Evolutionary conservation across 2,113 vertebrate genomes (phyloP).

Genomic region (Carassius gibelio): DNA sequence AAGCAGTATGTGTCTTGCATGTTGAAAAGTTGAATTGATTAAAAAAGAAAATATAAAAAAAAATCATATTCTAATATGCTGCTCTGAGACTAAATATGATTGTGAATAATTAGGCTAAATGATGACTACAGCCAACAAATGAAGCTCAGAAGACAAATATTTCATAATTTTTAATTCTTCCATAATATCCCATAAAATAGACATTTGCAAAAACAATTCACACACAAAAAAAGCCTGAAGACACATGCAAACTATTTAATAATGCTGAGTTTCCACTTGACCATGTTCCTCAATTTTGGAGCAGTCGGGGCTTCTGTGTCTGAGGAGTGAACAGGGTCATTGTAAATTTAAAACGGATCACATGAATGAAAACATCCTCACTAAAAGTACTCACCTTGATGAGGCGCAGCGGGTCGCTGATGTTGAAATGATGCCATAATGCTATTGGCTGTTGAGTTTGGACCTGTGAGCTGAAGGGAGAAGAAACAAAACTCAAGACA

Average conservation of each 20-base stretch:
- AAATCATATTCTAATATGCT: background rate
- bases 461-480: constrained; percentile 82
- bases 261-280: constrained; percentile 73
- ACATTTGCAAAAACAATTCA: constrained; percentile 34
- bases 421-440: constrained; percentile 89
- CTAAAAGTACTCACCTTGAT: constrained; percentile 75
- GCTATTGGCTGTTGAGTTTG: constrained; percentile 91
- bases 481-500: constrained; percentile 28
- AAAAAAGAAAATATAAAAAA: too few species aligned
- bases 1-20: background rate
- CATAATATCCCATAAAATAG: constrained; percentile 28
- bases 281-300: constrained; percentile 69
- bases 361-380: background rate
- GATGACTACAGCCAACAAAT: background rate
- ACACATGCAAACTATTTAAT: constrained; percentile 53
- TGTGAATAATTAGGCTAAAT: background rate
- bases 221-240: background rate
- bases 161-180: constrained; percentile 14
- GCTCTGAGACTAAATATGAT: background rate
- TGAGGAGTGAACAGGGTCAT: constrained; percentile 60
- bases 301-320: constrained; percentile 77
- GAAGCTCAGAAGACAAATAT: background rate
- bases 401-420: constrained; percentile 69
- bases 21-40: background rate
- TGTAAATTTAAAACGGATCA: background rate